Evolutionary conservation across 2,113 vertebrate genomes (phyloP), one percentile per base, ranked within the genome.

Genomic region (Oryzias curvinotus): DNA sequence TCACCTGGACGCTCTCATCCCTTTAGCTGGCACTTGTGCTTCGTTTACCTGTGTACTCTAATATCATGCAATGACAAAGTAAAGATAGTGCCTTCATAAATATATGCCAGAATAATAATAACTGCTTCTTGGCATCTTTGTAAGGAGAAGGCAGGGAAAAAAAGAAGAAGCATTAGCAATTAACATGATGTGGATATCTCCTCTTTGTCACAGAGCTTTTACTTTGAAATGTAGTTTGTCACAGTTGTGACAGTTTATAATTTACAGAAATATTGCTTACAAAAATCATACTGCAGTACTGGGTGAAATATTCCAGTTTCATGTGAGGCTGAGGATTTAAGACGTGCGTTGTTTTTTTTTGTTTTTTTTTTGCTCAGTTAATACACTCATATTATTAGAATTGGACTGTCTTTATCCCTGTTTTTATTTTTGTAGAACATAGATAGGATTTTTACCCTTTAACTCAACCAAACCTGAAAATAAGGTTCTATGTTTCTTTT

Each of bases 1-100:
- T 86, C 82, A 80, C 77, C 47, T n/a, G 26, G 85, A 80, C 82
- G 62, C 77, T 80, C 66, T 69, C 80, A 75, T 71, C 84, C 75
- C 82, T 86, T 80, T 78, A 44, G 68, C 71, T 67, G 7, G 48
- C 65, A 57, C 60, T 66, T 83, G 73, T 75, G 57, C 68, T 53
- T 81, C 62, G 52, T 71, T 73, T 74, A 81, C 75, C 59, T 81
- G 77, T 62, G 64, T 75, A 57, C 67, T 62, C 66, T 66, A 83
- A 82, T 74, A 66, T 21, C 48, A 51, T 46, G n/a, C 55, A 46
- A 41, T 70, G 73, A 69, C 53, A 68, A 78, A 75, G 66, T 18
- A 43, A 30, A 46, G 49, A 25, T 54, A 59, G 26, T 62, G 67
- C 67, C 70, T n/a, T 23, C 58, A 81, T 72, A 77, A 78, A 85